A percentile compares a stretch with the other conserved stretches of the same genome.
Evolutionary conservation across 2,888 invertebrate genomes (phyloP).

Genomic region (Drosophila greeni): DNA sequence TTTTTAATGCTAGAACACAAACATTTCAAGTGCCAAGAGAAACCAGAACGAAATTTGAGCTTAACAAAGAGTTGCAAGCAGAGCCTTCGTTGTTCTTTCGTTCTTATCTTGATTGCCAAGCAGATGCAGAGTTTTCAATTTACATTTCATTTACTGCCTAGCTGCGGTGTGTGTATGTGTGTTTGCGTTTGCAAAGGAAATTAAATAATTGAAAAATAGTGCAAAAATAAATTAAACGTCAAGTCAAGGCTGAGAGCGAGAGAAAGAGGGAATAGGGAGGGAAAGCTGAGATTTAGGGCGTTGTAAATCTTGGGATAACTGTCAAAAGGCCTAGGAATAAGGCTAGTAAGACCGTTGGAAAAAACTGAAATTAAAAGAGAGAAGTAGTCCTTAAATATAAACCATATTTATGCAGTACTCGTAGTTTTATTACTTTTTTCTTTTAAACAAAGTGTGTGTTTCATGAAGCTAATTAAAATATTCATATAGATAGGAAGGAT

Average conservation of each 20-base stretch:
- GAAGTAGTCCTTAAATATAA: background rate
- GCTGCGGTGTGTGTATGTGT: constrained; percentile 3
- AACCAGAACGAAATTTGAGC: constrained; percentile 4
- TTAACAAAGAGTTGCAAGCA: constrained; percentile 14
- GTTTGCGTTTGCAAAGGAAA: constrained; percentile 25
- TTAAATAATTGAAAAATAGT: constrained; percentile 46
- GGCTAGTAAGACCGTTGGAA: background rate
- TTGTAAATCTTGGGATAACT: constrained; percentile 36
- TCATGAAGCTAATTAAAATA: background rate
- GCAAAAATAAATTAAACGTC: constrained; percentile 50
- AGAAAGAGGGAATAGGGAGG: constrained; percentile 6
- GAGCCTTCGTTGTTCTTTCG: constrained; percentile 14
- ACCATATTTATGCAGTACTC: background rate
- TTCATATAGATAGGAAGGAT: background rate
- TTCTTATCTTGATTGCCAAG: constrained; percentile 58
- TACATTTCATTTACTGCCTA: constrained; percentile 62
- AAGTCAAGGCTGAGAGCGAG: constrained; percentile 11
- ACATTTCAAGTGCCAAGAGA: constrained; percentile 2
- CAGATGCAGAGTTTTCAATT: constrained; percentile 60
- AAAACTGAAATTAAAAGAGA: background rate
- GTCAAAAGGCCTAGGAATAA: constrained; percentile 8
- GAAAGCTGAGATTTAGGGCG: constrained; percentile 31
- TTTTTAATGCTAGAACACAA: background rate
- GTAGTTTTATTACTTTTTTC: background rate
- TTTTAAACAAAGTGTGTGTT: background rate